Percentiles rank a stretch among this genome's conserved stretches.
Evolutionary conservation across 2,888 invertebrate genomes (phyloP).

Genomic region (Acanthosepion esculentum): DNA sequence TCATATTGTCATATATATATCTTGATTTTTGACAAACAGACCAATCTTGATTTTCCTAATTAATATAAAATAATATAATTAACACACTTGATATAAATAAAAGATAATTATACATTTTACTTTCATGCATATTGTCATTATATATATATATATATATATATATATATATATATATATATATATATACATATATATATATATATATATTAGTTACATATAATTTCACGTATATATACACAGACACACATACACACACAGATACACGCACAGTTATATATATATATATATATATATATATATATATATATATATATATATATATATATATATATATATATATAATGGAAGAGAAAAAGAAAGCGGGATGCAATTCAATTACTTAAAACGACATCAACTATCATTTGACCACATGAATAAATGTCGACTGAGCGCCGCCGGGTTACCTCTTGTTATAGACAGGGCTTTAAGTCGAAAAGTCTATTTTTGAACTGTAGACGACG

Average conservation of each 20-base stretch:
- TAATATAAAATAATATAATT: too few relatives aligned
- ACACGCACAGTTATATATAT: background rate
- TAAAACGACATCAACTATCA: background rate
- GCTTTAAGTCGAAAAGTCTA: background rate
- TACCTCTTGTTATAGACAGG: background rate
- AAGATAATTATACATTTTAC: too few relatives aligned
- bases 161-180: conserved; percentile 25
- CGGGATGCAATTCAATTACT: background rate
- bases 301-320: too few relatives aligned
- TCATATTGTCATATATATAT: too few relatives aligned
- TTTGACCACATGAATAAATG: background rate
- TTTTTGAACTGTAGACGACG: background rate
- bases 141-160: background rate
- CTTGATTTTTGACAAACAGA: too few relatives aligned
- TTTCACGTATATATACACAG: background rate
- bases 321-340: background rate
- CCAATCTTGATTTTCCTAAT: too few relatives aligned
- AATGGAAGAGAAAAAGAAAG: background rate
- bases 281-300: background rate
- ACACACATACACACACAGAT: too few relatives aligned
- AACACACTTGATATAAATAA: too few relatives aligned
- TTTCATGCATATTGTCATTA: too few relatives aligned
- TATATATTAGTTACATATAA: too few relatives aligned
- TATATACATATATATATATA: conserved; percentile 24
- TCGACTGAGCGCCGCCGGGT: background rate